These are phyloP conservation scores for Lithobates pipiens DNA, from an alignment of 2,797 vertebrate genomes.

Conservation along the genomic window DNA sequence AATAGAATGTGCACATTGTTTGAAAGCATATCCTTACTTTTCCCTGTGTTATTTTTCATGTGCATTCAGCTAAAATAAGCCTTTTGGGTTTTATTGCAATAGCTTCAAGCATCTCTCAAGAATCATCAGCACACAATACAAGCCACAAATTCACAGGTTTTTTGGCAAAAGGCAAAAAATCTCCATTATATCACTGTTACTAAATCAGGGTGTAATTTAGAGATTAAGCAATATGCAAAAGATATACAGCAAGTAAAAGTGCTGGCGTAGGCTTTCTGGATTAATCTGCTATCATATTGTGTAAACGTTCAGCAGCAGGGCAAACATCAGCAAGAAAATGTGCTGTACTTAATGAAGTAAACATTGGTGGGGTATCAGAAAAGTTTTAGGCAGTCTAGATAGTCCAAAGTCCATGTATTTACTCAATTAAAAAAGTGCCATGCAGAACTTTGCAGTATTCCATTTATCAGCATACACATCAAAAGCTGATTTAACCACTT, in stretches of 20 bases:
- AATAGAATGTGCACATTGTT: conserved; percentile 47
- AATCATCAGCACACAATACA: conserved; percentile 28
- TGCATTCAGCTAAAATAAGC: conserved; percentile 32
- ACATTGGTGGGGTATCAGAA: conserved; percentile 36
- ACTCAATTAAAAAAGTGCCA: not conserved
- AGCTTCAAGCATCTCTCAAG: conserved; percentile 14
- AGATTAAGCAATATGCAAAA: conserved; percentile 43
- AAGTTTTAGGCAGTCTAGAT: conserved; percentile 26
- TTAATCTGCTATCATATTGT: conserved; percentile 47
- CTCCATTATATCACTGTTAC: conserved; percentile 41
- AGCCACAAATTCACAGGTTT: not conserved
- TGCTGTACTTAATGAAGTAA: conserved; percentile 38
- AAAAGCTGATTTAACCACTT: not conserved
- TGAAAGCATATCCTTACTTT: conserved; percentile 43
- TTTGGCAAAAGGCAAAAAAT: conserved; percentile 29
- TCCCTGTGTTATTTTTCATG: conserved; percentile 35
- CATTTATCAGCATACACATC: too few species aligned
- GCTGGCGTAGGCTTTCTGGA: conserved; percentile 25
- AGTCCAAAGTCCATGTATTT: not conserved
- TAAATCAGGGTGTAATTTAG: conserved; percentile 38
- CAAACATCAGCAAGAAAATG: conserved; percentile 49
- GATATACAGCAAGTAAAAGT: conserved; percentile 36
- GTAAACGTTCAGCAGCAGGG: conserved; percentile 30
- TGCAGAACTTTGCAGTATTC: not conserved
- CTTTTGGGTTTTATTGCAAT: conserved; percentile 27